Evolutionary conservation across 2,888 invertebrate genomes (phyloP), one percentile per base, ranked within the genome.

Genomic region (Meloe dianella): DNA sequence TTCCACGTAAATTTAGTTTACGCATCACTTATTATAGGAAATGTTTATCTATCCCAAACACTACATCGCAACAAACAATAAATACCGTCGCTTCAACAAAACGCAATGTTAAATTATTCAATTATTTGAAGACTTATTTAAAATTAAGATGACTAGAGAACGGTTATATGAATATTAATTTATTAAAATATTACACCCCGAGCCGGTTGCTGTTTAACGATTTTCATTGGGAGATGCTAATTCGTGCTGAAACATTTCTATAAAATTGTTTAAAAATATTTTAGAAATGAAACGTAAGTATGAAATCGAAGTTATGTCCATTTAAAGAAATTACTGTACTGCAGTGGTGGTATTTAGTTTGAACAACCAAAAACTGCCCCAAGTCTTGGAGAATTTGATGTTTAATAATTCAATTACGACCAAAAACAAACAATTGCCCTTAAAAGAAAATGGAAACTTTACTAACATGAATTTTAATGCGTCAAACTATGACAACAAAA

Each of bases 91-190:
- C 38, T n/a, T n/a, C 66, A 61, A 65, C 68, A 60, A 24, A 59
- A 60, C 24, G 61, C 64, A 65, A 64, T 60, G 61, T 60, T 22
- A 70, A 70, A 65, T 70, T 70, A 65, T 70, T 67, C 70, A 61
- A 64, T 66, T 67, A 63, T 67, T 70, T 65, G 63, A 67, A 67
- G 67, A 65, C 67, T 65, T 65, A 67, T 70, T 70, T 67, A 60
- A 70, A 70, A 70, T 70, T 70, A 67, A 70, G 67, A 70, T 70
- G 67, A 67, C 63, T 67, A 47, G 60, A 61, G 66, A 66, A 61
- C 66, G 66, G 57, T 58, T 66, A 63, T 70, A 70, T 70, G 70
- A 70, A 70, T 70, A 70, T 70, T 70, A 70, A 70, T 70, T 67
- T 70, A 70, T 70, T 67, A 65, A 70, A 70, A 70, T 69, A 65